phyloP scores from a whole-genome alignment of 2,797 vertebrate genomes.

The Lacerta agilis region DNA sequence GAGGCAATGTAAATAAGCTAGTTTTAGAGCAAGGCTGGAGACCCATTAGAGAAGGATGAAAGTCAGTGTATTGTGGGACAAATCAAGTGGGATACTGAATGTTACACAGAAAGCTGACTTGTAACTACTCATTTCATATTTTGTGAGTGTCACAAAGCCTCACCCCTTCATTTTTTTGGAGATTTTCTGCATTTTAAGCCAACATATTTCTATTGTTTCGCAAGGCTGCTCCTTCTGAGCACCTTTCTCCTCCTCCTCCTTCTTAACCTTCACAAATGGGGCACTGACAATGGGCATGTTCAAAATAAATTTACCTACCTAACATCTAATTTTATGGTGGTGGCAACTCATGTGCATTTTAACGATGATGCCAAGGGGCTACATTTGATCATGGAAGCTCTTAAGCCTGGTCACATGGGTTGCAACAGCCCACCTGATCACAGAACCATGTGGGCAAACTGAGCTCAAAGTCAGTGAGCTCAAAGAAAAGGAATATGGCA shows the following conservation, averaged over 20 bases:
- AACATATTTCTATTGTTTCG: not conserved
- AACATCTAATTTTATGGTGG: not conserved
- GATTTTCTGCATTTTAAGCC: not conserved
- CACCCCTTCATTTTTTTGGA: no score
- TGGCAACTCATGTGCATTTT: no score
- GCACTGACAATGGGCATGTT: not conserved
- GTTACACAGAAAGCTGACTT: not conserved
- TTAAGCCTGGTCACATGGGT: not conserved
- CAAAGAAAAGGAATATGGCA: not conserved
- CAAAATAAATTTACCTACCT: not conserved
- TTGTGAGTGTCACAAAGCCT: not conserved
- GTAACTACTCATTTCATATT: not conserved
- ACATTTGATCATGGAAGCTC: not conserved
- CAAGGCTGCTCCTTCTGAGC: not conserved
- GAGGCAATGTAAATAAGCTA: not conserved
- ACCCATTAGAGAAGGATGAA: rapidly evolving
- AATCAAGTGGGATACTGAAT: not conserved
- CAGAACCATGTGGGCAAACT: not conserved
- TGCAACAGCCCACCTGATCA: not conserved
- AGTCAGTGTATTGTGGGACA: rapidly evolving
- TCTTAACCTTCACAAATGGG: not conserved
- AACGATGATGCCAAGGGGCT: not conserved
- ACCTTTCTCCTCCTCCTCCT: not conserved
- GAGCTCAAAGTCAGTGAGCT: not conserved
- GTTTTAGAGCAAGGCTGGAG: not conserved